Percentiles rank a stretch among this genome's conserved stretches.
Evolutionary conservation across 2,888 invertebrate species (phyloP).

Genomic region (Cinara cedri): DNA sequence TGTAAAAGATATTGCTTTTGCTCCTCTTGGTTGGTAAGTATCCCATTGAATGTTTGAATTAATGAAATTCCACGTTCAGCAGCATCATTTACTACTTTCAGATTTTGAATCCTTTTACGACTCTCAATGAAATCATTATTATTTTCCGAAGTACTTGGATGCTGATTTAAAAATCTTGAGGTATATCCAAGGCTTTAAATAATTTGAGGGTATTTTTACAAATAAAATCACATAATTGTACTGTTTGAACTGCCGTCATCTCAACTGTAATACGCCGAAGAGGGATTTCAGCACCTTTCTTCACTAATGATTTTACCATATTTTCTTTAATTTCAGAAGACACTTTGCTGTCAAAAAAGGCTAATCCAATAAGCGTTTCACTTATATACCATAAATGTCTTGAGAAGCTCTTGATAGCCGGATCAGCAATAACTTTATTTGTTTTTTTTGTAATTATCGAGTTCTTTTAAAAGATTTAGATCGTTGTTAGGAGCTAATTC

Average conservation of each 20-base stretch:
- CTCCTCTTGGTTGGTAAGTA: too few species aligned
- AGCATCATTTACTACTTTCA: too few species aligned
- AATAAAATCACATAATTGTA: background rate
- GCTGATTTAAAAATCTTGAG: too few species aligned
- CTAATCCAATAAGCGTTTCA: background rate
- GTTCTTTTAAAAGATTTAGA: background rate
- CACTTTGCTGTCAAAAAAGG: background rate
- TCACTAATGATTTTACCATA: slow-evolving; percentile 8
- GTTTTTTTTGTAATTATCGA: background rate
- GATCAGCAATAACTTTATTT: background rate
- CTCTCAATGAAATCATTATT: too few species aligned
- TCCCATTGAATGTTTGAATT: too few species aligned
- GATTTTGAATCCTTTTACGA: too few species aligned
- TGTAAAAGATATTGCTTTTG: too few species aligned
- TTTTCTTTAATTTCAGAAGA: background rate
- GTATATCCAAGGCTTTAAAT: too few species aligned
- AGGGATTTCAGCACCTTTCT: background rate
- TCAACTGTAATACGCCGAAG: background rate
- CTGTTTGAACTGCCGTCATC: background rate
- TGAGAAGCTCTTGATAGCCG: background rate
- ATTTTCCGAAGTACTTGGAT: too few species aligned
- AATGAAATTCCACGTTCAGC: too few species aligned
- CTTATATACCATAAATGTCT: background rate
- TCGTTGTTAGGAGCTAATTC: background rate
- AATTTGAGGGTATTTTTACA: background rate